These are phyloP conservation scores for Microdon myrmicae DNA, from an alignment of 2,888 invertebrate genomes.

Conservation along the genomic window DNA sequence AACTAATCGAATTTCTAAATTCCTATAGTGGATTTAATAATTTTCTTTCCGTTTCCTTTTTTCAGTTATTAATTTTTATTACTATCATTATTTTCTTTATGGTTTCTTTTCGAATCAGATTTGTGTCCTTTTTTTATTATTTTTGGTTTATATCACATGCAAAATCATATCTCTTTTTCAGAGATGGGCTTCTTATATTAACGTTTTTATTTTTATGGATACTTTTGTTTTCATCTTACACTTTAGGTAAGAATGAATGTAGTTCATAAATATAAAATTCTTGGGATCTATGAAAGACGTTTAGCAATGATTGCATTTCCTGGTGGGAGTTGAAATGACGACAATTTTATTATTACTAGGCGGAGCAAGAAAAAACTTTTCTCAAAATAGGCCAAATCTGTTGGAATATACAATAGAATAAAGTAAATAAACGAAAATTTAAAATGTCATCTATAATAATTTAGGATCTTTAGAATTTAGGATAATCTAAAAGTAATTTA, in stretches of 20 bases:
- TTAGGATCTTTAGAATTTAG: too few species aligned
- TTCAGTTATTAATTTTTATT: constrained; percentile 26
- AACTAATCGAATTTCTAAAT: constrained; percentile 64
- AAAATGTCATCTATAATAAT: too few species aligned
- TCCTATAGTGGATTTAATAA: constrained; percentile 21
- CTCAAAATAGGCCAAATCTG: background rate
- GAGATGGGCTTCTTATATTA: constrained; percentile 52
- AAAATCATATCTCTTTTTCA: constrained; percentile 57
- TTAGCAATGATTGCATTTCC: too few species aligned
- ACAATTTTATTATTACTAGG: too few species aligned
- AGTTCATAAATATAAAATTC: too few species aligned
- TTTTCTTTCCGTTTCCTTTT: constrained; percentile 34
- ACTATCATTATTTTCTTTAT: constrained; percentile 20
- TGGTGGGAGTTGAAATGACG: too few species aligned
- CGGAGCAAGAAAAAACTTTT: too few species aligned
- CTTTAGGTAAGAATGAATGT: too few species aligned
- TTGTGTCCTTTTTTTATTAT: constrained; percentile 9
- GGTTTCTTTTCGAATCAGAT: too few species aligned
- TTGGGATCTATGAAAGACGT: too few species aligned
- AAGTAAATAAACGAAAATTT: background rate
- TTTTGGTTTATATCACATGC: constrained; percentile 59
- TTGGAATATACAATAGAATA: background rate
- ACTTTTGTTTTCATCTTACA: too few species aligned
- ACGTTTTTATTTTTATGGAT: constrained; percentile 32
- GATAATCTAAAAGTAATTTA: too few species aligned